Evolutionary conservation across 1,140 invertebrate species (phyloP).

Genomic region (Chrysopa pallens): DNA sequence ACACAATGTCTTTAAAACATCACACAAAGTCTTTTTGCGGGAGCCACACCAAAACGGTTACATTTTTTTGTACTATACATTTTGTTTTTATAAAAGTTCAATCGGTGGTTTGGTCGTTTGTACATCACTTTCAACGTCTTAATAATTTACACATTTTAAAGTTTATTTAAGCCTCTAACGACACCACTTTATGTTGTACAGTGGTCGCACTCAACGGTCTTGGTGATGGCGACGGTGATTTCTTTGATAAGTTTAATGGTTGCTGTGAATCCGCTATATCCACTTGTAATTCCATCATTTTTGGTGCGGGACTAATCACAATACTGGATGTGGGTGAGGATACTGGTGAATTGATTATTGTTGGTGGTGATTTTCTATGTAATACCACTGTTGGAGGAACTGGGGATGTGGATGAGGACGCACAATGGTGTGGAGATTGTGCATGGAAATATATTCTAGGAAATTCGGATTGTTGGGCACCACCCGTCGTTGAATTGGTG

Average conservation of each 20-base stretch:
- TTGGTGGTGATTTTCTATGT: constrained; percentile 24
- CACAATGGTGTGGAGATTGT: constrained; percentile 24
- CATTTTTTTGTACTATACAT: constrained; percentile 10
- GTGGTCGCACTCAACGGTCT: constrained; percentile 30
- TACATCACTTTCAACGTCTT: constrained; percentile 1
- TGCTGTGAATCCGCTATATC: constrained; percentile 64
- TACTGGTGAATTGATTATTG: constrained; percentile 7
- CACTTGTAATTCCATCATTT: constrained; percentile 59
- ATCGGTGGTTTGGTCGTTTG: neutral
- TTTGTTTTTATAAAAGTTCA: constrained; percentile 23
- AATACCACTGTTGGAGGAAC: constrained; percentile 17
- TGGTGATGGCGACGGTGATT: constrained; percentile 62
- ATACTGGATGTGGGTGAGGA: constrained; percentile 15
- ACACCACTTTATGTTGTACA: constrained; percentile 32
- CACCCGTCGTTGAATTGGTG: neutral
- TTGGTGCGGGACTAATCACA: constrained; percentile 22
- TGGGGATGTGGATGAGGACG: constrained; percentile 31
- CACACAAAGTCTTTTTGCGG: too few relatives aligned
- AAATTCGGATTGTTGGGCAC: constrained; percentile 7
- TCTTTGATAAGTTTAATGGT: constrained; percentile 74
- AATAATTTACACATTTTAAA: constrained; percentile 8
- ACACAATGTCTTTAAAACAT: too few relatives aligned
- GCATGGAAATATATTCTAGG: constrained; percentile 24
- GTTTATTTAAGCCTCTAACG: constrained; percentile 32
- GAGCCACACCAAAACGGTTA: too few relatives aligned